Evolutionary conservation across 2,888 invertebrate species (phyloP), one percentile per base, ranked within the genome.

Genomic region (Brenthis ino): DNA sequence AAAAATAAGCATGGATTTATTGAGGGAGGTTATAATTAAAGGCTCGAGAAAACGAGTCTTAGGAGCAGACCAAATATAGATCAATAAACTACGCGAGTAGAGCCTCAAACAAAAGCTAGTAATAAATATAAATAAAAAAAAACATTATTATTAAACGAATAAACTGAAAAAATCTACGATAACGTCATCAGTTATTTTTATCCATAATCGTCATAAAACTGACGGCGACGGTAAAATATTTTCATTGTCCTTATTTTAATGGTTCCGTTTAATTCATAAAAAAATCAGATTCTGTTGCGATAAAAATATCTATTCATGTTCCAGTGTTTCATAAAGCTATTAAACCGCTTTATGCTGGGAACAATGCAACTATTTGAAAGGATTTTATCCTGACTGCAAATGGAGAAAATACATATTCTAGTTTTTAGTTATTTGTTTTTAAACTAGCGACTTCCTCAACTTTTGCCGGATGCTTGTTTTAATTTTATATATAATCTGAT

Each of bases 211-310:
- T 54, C 50, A 37, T 51, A 55, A 20, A 20, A 56, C 55, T 69
- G 50, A 55, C 50, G 50, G 51, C 65, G 58, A n/a, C 64, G 48
- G 50, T 64, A 28, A 70, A 67, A 57, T 70, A 67, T 54, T 70
- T 56, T 56, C 57, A 67, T 70, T 67, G 64, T 70, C 60, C 53
- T 67, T 33, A 55, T 33, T 67, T 70, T 65, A 70, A 70, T 70
- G 65, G 64, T 61, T 64, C 56, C 70, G 67, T 54, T 60, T 57
- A 51, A 53, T 63, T 63, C 37, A 51, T 37, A 63, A 51, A 63
- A 61, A 63, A 63, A 16, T 63, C 61, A 57, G 65, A 50, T 68
- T 65, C 43, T 33, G 20, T 61, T 43, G 16, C 68, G 64, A 57
- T 70, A 68, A 68, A 68, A 61, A 65, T 61, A 47, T 51, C 51